Base-by-base conservation (phyloP, 2,797 vertebrate species). In the Sebastes trivittatus region DNA sequence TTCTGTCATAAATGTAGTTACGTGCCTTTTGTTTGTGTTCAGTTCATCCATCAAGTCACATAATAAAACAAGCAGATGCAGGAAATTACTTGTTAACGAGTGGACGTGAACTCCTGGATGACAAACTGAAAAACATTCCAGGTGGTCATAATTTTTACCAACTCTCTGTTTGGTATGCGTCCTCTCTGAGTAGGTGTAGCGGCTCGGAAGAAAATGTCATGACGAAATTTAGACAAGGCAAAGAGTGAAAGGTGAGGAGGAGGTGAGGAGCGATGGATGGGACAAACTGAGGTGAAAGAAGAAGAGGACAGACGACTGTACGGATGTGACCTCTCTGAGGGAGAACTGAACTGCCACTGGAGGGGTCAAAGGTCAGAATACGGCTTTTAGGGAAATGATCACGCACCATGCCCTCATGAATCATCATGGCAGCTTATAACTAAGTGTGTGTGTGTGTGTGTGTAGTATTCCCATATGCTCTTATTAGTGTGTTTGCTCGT, bases 371-470 rank as follows among this genome's bases (percentile, higher is more conserved):
- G 82, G 71, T 87, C 69, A 71, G 30, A 49, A 55, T n/a, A 11
- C 3, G 7, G 77, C 75, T 84, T 87, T 69, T 16, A 77, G 87
- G 87, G 87, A 85, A 82, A 82, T 54, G 29, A 72, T 73, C 75
- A 60, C 2, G 13, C 76, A 71, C 67, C 7, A 20, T 34, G 64
- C 73, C 25, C 72, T 83, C 82, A 87, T 90, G 82, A 87, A 89
- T 91, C 86, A 92, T 81, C 46, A 27, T 81, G 87, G 71, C 81
- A 90, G 72, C 69, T 55, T 72, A 36, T 85, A 79, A 78, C 79
- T 32, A 65, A 83, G 72, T 80, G 34, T 30, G 18, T 23, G 23
- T 23, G 23, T 23, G n/a, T 34, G 68, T 65, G 61, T 46, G 74
- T 60, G 72, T 56, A 13, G 49, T 67, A 76, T 80, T 87, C 76